Base-by-base conservation (phyloP, 2,797 vertebrate species). In the Busarellus nigricollis region DNA sequence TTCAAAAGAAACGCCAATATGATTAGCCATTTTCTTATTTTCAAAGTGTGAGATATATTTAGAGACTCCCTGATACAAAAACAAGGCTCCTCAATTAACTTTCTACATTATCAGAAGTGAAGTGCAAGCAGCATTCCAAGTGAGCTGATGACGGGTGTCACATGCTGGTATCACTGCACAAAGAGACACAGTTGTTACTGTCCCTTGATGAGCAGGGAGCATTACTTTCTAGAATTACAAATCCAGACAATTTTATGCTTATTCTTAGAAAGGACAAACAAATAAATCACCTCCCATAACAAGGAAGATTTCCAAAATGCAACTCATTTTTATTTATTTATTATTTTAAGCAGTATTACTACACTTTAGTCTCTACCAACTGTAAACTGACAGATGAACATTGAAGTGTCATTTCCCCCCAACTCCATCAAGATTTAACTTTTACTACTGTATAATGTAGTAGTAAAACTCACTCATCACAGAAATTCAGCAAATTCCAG, bases 141-240 rank as follows among this genome's bases (percentile, higher is more conserved):
- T 12, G 55, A 87, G 86, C 73, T 59, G 86, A 62, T 54, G 71
- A 83, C 2, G 9, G 57, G 63, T 85, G 78, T 94, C 93, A 94
- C 72, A 74, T 59, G 84, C 57, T 84, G 72, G 54, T 83, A 31
- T 95, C 70, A 55, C 59, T 47, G 72, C 58, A 88, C 62, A 79
- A 82, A 94, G 67, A 63, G 45, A 79, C 28, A 86, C 85, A 90
- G 91, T 82, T 96, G 93, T 81, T 52, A 87, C 83, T 89, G 85
- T 82, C 91, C 83, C 58, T 96, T 10, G 44, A n/a, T 44, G 31
- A 84, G 52, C 50, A 93, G 58, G 19, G 47, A 92, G n/a, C 26
- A 28, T 55, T 73, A 24, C 63, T 95, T 87, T 80, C 86, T 92
- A 93, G 47, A 95, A 85, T 87, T 90, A 97, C 29, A 88, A 92